Base-by-base conservation (phyloP, 2,797 vertebrate species). In the Aldrovandia affinis region DNA sequence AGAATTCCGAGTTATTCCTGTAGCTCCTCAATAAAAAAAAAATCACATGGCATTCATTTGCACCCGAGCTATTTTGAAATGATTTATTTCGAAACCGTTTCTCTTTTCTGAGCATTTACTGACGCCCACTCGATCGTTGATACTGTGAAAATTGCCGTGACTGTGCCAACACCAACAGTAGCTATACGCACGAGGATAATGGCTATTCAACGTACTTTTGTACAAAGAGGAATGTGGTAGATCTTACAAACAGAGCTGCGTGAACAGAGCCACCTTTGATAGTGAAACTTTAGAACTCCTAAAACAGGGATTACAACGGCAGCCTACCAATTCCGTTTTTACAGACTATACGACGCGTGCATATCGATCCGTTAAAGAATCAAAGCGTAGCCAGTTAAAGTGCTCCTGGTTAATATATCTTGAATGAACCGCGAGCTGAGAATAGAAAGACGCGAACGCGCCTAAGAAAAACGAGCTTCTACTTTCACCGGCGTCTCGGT, bases 371-470 rank as follows among this genome's bases (percentile, higher is more conserved):
- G 39, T 54, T 61, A 30, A 75, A 50, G 39, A 65, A 59, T 52
- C 18, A 30, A 42, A 52, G 28, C 39, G 30, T 33, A 44, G 39
- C 63, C 20, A 70, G 28, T 42, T 36, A 15, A 39, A 55, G 22
- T 50, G 42, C 33, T 28, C 30, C 28, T 63, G 10, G 28, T 47
- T 55, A 50, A 9, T 39, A n/a, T n/a, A 75, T 61, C 80, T 61
- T 78, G 55, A 55, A 82, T 82, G 84, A 82, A 82, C 78, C 73
- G 78, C 47, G 68, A 22, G 47, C 83, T n/a, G 15, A 50, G 59
- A 82, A 79, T 55, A 47, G 57, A 47, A 78, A 25, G 44, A 36
- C 73, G 70, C 28, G 81, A 39, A 68, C 84, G 84, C 84, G 81
- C 84, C 18, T 54, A 39, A 14, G 30, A 78, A 33, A 81, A 52